These are phyloP conservation scores for Pheosia gnoma DNA, from an alignment of 2,888 invertebrate species.

Conservation along the genomic window DNA sequence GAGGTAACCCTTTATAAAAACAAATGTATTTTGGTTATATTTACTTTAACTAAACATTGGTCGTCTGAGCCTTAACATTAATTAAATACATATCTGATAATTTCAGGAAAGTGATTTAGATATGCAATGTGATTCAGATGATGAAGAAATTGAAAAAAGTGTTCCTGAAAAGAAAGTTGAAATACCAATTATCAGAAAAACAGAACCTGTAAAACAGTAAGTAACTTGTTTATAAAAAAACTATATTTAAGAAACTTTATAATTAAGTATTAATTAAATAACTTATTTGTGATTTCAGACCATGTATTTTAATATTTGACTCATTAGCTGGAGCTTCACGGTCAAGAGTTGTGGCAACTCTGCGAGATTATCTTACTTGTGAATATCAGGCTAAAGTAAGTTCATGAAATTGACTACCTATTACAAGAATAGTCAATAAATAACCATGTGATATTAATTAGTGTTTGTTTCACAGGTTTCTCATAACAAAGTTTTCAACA, in stretches of 20 bases:
- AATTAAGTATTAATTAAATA: background rate
- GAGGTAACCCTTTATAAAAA: slow-evolving; percentile 72
- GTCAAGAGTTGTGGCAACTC: slow-evolving; percentile 92
- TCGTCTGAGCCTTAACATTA: too few species aligned
- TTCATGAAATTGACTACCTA: slow-evolving; percentile 9
- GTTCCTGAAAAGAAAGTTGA: slow-evolving; percentile 68
- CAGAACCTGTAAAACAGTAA: slow-evolving; percentile 87
- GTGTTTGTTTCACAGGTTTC: slow-evolving; percentile 70
- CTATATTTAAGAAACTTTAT: background rate
- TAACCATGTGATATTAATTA: slow-evolving; percentile 9
- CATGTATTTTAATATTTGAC: slow-evolving; percentile 97
- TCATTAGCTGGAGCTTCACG: slow-evolving; percentile 93
- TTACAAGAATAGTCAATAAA: background rate
- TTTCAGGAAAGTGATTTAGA: slow-evolving; percentile 81
- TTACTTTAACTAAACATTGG: too few species aligned
- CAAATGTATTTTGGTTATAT: too few species aligned
- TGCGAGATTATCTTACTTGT: slow-evolving; percentile 95
- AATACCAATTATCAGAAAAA: slow-evolving; percentile 51
- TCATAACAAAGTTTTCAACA: slow-evolving; percentile 88
- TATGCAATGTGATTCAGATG: slow-evolving; percentile 81
- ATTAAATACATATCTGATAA: background rate
- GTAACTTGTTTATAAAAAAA: slow-evolving; percentile 42
- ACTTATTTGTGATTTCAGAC: slow-evolving; percentile 76
- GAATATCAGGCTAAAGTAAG: slow-evolving; percentile 91
- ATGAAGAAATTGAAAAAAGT: slow-evolving; percentile 69